phyloP scores from a whole-genome alignment of 1,140 invertebrate species.

The Cydia pomonella region DNA sequence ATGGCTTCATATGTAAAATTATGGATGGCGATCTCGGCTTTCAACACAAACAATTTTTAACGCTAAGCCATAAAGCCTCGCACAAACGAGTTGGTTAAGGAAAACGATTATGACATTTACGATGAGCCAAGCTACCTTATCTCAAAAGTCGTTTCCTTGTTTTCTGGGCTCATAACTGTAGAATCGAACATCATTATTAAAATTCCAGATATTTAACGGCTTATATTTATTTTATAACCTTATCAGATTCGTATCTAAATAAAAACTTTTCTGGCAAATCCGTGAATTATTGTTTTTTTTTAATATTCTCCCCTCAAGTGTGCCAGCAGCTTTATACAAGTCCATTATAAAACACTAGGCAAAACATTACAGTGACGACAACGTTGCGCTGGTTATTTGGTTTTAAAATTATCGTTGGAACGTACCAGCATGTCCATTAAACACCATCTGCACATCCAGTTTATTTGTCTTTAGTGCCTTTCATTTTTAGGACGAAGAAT shows the following conservation, averaged over 20 bases:
- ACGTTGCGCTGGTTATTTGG: conserved; percentile 55
- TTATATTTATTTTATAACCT: background rate
- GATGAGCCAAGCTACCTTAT: conserved; percentile 3
- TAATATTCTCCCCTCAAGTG: conserved; percentile 41
- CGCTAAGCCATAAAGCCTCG: conserved; percentile 20
- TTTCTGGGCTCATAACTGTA: conserved; percentile 1
- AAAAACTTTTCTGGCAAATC: background rate
- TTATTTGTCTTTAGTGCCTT: conserved; percentile 15
- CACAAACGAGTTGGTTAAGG: conserved; percentile 24
- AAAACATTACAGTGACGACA: conserved; percentile 52
- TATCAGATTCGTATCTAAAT: background rate
- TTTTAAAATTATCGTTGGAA: conserved; percentile 63
- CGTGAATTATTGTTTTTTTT: conserved; percentile 4
- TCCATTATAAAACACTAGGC: conserved; percentile 57
- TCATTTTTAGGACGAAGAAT: conserved; percentile 19
- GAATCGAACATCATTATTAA: conserved; percentile 2
- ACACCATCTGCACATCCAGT: conserved; percentile 31
- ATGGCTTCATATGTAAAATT: conserved; percentile 73
- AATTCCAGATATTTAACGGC: conserved; percentile 2
- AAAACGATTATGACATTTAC: conserved; percentile 19
- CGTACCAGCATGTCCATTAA: conserved; percentile 42
- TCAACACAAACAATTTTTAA: conserved; percentile 61
- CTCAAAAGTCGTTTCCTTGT: conserved; percentile 20
- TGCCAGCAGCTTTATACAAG: conserved; percentile 29
- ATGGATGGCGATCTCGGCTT: conserved; percentile 66